These are phyloP conservation scores for Pseudolycoriella hygida DNA, from an alignment of 2,888 invertebrate species.

Conservation along the genomic window DNA sequence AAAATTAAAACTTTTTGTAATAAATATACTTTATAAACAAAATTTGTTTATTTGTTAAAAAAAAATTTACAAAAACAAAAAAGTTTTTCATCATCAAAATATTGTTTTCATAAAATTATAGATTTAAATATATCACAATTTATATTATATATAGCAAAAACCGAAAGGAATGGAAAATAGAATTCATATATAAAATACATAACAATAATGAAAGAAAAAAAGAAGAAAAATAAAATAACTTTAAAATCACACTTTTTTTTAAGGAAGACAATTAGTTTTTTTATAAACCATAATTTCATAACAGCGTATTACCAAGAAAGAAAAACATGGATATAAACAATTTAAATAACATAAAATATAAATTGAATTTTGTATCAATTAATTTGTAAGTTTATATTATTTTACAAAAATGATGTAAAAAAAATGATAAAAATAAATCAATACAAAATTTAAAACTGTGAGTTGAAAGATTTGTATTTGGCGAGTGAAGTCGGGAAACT, in stretches of 20 bases:
- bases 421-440: not conserved
- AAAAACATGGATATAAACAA: not conserved
- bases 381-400: slow-evolving; percentile 3
- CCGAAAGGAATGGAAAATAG: not conserved
- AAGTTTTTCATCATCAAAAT: not conserved
- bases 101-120: not conserved
- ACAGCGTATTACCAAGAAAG: too few species aligned
- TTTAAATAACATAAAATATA: not conserved
- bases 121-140: not conserved
- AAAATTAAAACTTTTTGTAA: not conserved
- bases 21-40: not conserved
- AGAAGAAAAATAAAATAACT: not conserved
- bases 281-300: too few species aligned
- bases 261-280: too few species aligned
- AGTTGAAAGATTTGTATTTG: too few species aligned
- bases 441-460: too few species aligned
- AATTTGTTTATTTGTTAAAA: not conserved
- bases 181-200: not conserved
- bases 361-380: slow-evolving; percentile 3
- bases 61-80: not conserved
- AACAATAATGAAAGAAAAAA: not conserved
- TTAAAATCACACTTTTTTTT: not conserved
- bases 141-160: not conserved
- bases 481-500: too few species aligned
- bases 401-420: slow-evolving; percentile 1